A percentile compares a stretch with the other conserved stretches of the same genome.
Evolutionary conservation across 1,140 invertebrate species (phyloP).

Genomic region (Drosophila pseudoananassae): DNA sequence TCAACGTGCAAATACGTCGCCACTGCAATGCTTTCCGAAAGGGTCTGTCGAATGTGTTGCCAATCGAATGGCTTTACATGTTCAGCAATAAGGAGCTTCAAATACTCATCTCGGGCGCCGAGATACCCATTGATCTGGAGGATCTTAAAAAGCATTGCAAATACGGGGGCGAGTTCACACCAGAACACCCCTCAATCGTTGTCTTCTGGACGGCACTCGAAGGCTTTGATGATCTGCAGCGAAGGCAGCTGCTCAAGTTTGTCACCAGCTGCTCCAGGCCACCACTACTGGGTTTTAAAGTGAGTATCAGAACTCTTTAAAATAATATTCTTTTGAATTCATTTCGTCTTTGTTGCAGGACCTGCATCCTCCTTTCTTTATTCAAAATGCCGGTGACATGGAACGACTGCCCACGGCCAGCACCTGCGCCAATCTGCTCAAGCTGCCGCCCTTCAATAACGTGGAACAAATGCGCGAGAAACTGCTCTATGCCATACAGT

Average conservation of each 20-base stretch:
- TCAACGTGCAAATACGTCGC: slow-evolving; percentile 94
- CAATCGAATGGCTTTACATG: slow-evolving; percentile 96
- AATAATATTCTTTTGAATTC: neutral
- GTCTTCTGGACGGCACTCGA: slow-evolving; percentile 94
- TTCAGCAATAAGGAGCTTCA: slow-evolving; percentile 98
- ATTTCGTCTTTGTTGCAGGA: slow-evolving; percentile 86
- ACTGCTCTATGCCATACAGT: slow-evolving; percentile 96
- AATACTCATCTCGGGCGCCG: slow-evolving; percentile 96
- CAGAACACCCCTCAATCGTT: slow-evolving; percentile 90
- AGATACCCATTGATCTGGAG: slow-evolving; percentile 95
- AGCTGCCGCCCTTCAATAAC: slow-evolving; percentile 95
- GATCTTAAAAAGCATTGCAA: slow-evolving; percentile 94
- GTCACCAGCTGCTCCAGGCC: slow-evolving; percentile 98
- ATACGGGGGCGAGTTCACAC: slow-evolving; percentile 93
- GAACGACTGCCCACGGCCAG: slow-evolving; percentile 97
- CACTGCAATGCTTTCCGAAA: slow-evolving; percentile 94
- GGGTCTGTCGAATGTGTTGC: slow-evolving; percentile 94
- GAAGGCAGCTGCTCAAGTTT: slow-evolving; percentile 96
- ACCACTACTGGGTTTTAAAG: slow-evolving; percentile 98
- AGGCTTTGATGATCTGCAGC: slow-evolving; percentile 93
- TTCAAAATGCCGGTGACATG: slow-evolving; percentile 94
- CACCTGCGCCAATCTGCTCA: slow-evolving; percentile 99
- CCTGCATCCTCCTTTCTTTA: slow-evolving; percentile 96
- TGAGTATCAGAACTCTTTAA: slow-evolving; percentile 56
- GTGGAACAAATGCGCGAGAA: slow-evolving; percentile 92